Base-by-base conservation (phyloP, 1,140 invertebrate species). In the Drosophila prosaltans region DNA sequence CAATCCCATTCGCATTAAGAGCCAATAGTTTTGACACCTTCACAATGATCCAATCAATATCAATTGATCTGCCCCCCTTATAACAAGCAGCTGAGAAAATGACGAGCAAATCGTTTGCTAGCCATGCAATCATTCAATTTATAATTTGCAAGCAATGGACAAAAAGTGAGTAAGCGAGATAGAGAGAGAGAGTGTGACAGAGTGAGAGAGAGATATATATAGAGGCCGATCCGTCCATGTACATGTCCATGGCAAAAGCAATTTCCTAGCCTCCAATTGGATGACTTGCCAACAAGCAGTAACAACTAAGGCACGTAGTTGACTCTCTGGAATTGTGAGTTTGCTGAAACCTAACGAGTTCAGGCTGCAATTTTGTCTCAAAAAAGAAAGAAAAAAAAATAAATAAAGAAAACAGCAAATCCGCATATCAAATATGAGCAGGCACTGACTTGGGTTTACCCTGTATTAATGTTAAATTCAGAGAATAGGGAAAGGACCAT, bases 111-210 rank as follows among this genome's bases (percentile, higher is more conserved):
- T 88, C 74, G 82, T 73, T 86, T 77, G 76, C 55, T 69, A 64
- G 68, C 69, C 83, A 80, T 88, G 84, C 84, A 89, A 89, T 89
- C 84, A 89, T 89, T 89, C 84, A 89, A 89, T 89, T 51, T 89
- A 89, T 89, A 89, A 88, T 89, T 81, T 74, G 69, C 84, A 66
- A 66, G 65, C 77, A 63, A 65, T 57, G 60, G 62, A 61, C 67
- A 51, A 70, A 65, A 55, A 64, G 72, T 63, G 64, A 69, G 63
- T 62, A 59, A 74, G 78, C 75, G 45, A 48, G 45, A 48, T 16
- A 48, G 45, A 2, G 24, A 8, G 21, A 26, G 9, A 51, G 1
- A 26, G 21, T 9, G 21, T 26, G 21, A 43, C 11, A 16, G 41
- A 43, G 41, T 4, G 41, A 45, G 16, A 45, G 5, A 45, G 16